Base-by-base conservation (phyloP, 2,888 invertebrate species). In the Zygothrica quintamaculata region DNA sequence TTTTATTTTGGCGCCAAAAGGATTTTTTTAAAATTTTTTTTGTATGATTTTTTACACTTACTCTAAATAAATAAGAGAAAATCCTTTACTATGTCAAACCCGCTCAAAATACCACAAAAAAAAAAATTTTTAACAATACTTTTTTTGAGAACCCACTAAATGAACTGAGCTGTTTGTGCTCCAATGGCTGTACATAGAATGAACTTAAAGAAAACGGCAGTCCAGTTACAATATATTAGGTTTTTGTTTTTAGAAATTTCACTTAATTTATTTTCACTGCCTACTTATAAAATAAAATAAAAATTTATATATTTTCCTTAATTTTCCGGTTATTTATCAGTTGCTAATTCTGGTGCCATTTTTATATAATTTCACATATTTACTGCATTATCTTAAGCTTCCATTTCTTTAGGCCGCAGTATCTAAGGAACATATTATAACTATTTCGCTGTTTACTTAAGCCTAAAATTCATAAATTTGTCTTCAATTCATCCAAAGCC, bases 111-210 rank as follows among this genome's bases (percentile, higher is more conserved):
- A 22, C 18, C 29, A 18, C 1, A 11, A 9, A 40, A 40, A 42
- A 31, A 33, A 12, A 31, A 13, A 51, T n/a, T n/a, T n/a, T n/a
- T n/a, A n/a, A n/a, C n/a, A 52, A 52, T 42, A 34, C 29, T 52
- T 52, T 42, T 46, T 52, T 34, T 18, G 7, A 22, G 3, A 7
- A 11, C 8, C 18, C 37, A 44, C 31, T n/a, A 5, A 3, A 3
- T 5, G 18, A 29, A 29, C 15, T 12, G 40, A 62, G 46, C 9
- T 52, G 46, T 62, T 46, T 40, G 12, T 36, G 26, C 62, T 34
- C 51, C 60, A 25, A 52, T 46, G 22, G 12, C 22, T 59, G 13
- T 16, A 26, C 31, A 22, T 15, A 25, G 44, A 62, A 60, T 62
- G 62, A 62, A n/a, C 33, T 8, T 8, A 3, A 15, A 16, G 11